Conservation (phyloP, 2,888 invertebrate genomes). For the Heliothis peltigera region DNA sequence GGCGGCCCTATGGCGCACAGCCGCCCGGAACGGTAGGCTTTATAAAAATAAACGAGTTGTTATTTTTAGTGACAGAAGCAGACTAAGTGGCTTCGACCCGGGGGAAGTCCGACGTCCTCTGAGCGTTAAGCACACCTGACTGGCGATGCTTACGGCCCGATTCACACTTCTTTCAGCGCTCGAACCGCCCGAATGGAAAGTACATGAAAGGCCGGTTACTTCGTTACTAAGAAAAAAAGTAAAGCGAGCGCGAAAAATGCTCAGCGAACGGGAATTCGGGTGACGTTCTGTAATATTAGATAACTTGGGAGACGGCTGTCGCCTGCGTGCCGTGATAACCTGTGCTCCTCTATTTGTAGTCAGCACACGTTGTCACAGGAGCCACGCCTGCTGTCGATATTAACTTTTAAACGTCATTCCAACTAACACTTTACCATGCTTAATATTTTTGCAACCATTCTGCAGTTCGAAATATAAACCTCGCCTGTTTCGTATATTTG, state of each 20-base stretch:
- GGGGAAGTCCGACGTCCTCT: slow-evolving; percentile 77
- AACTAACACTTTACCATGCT: neutral
- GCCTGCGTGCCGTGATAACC: slow-evolving; percentile 2
- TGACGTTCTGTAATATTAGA: slow-evolving; percentile 61
- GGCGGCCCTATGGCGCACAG: slow-evolving; percentile 51
- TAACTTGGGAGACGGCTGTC: slow-evolving; percentile 48
- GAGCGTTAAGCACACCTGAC: slow-evolving; percentile 83
- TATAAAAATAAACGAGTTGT: slow-evolving; percentile 76
- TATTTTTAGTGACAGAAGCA: slow-evolving; percentile 83
- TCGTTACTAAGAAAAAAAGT: slow-evolving; percentile 79
- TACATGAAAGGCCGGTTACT: slow-evolving; percentile 86
- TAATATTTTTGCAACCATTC: slow-evolving; percentile 9
- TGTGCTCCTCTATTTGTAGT: slow-evolving; percentile 32
- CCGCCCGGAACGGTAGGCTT: slow-evolving; percentile 71
- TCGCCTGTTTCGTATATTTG: slow-evolving; percentile 10
- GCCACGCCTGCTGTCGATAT: slow-evolving; percentile 18
- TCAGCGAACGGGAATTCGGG: slow-evolving; percentile 66
- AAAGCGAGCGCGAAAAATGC: slow-evolving; percentile 67
- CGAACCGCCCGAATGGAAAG: slow-evolving; percentile 85
- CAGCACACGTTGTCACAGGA: slow-evolving; percentile 28
- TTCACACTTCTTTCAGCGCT: slow-evolving; percentile 86
- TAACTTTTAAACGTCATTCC: slow-evolving; percentile 21
- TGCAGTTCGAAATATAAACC: slow-evolving; percentile 12
- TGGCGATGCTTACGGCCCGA: slow-evolving; percentile 82
- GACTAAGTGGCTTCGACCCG: slow-evolving; percentile 79